phyloP scores from a whole-genome alignment of 2,113 vertebrate species.

The Esox niger region DNA sequence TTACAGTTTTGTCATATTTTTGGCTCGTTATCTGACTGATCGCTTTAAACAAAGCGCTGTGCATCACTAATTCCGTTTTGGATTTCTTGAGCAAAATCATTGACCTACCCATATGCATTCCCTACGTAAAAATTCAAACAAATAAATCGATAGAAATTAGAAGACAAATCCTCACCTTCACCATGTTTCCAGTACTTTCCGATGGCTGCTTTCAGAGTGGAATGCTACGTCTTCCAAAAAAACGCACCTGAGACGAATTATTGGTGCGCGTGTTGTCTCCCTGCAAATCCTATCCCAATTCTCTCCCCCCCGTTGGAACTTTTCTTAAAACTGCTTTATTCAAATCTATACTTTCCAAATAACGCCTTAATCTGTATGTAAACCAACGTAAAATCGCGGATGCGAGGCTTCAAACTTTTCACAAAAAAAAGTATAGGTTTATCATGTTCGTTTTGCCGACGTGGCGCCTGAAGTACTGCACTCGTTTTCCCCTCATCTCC shows the following conservation, averaged over 20 bases:
- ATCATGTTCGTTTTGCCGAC: conserved; percentile 63
- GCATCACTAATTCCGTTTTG: no score
- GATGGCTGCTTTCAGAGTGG: neutral
- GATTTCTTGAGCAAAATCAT: no score
- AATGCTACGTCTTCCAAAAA: conserved; percentile 5
- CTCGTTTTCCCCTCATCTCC: conserved; percentile 23
- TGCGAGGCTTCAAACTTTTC: conserved; percentile 11
- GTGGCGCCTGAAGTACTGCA: conserved; percentile 55
- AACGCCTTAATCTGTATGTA: neutral
- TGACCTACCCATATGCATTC: no score
- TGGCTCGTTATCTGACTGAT: no score
- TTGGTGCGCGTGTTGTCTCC: conserved; percentile 19
- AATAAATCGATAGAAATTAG: no score
- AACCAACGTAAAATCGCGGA: neutral
- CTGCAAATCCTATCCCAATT: neutral
- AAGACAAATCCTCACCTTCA: conserved; percentile 57
- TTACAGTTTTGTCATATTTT: no score
- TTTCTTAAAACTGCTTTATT: neutral
- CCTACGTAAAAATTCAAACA: no score
- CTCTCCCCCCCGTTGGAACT: neutral
- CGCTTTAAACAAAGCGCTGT: no score
- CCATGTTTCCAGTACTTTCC: conserved; percentile 53
- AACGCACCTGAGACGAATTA: conserved; percentile 44
- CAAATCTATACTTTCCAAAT: neutral
- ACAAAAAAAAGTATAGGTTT: neutral